Evolutionary conservation across 2,888 invertebrate genomes (phyloP).

Genomic region (Drosophila vallismaia): DNA sequence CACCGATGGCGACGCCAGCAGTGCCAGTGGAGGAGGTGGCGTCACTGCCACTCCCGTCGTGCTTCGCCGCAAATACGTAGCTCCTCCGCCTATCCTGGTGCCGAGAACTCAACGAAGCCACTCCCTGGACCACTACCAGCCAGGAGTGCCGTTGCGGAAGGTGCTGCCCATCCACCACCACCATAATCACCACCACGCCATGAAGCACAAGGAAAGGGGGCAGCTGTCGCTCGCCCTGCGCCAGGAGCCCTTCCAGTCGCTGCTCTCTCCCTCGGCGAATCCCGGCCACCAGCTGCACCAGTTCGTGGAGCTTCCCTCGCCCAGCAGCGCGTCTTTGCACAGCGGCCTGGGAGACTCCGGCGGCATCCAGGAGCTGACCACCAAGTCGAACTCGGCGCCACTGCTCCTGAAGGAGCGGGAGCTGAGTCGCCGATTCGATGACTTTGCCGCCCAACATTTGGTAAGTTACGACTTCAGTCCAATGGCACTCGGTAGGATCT

Average conservation of each 20-base stretch:
- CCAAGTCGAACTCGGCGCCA: slow-evolving; percentile 84
- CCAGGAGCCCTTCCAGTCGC: slow-evolving; percentile 83
- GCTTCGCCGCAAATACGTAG: slow-evolving; percentile 80
- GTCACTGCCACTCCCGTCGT: slow-evolving; percentile 72
- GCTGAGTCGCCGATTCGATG: slow-evolving; percentile 73
- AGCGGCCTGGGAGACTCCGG: slow-evolving; percentile 82
- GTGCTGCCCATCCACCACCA: slow-evolving; percentile 54
- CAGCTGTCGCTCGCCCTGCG: slow-evolving; percentile 81
- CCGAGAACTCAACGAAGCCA: slow-evolving; percentile 81
- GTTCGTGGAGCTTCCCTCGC: slow-evolving; percentile 83
- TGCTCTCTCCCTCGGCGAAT: slow-evolving; percentile 73
- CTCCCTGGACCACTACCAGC: slow-evolving; percentile 78
- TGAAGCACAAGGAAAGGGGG: slow-evolving; percentile 71
- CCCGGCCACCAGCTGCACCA: slow-evolving; percentile 69
- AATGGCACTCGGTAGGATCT: no score
- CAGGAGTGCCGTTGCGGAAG: slow-evolving; percentile 64
- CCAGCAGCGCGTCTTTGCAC: slow-evolving; percentile 83
- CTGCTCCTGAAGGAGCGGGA: slow-evolving; percentile 83
- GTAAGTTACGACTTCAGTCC: slow-evolving; percentile 71
- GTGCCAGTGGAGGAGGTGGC: slow-evolving; percentile 64
- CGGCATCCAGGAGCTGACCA: slow-evolving; percentile 82
- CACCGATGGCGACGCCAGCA: slow-evolving; percentile 79
- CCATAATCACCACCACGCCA: slow-evolving; percentile 28
- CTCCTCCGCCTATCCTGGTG: slow-evolving; percentile 78
- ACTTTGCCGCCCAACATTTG: slow-evolving; percentile 83